phyloP scores from a whole-genome alignment of 1,140 invertebrate genomes.

The Agrilus planipennis region DNA sequence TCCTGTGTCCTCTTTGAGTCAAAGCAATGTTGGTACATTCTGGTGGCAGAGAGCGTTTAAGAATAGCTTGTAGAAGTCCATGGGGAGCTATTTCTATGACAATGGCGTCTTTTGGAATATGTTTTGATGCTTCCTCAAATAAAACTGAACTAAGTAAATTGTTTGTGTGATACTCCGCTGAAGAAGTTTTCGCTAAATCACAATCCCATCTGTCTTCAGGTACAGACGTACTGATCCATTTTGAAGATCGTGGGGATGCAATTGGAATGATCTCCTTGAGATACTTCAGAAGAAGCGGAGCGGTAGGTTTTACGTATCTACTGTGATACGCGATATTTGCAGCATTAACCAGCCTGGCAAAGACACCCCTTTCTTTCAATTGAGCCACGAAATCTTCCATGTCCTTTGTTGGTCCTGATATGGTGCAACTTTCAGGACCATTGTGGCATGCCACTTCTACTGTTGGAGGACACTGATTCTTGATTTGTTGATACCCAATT shows the following conservation, averaged over 20 bases:
- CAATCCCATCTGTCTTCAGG: conserved; percentile 66
- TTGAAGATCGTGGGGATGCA: conserved; percentile 55
- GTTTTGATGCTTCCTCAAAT: conserved; percentile 68
- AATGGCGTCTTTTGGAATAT: conserved; percentile 69
- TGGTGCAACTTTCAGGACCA: conserved; percentile 67
- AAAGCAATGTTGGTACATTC: conserved; percentile 61
- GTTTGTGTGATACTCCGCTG: conserved; percentile 88
- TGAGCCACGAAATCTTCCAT: conserved; percentile 58
- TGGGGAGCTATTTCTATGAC: conserved; percentile 76
- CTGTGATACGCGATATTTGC: conserved; percentile 80
- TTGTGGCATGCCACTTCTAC: conserved; percentile 83
- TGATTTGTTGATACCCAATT: conserved; percentile 36
- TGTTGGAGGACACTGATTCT: conserved; percentile 46
- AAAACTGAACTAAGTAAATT: conserved; percentile 75
- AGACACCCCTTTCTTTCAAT: conserved; percentile 59
- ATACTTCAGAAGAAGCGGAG: conserved; percentile 59
- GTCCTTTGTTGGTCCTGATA: conserved; percentile 67
- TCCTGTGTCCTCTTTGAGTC: conserved; percentile 59
- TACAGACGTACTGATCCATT: conserved; percentile 83
- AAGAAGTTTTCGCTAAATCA: conserved; percentile 53
- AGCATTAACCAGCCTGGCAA: conserved; percentile 70
- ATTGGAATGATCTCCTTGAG: conserved; percentile 57
- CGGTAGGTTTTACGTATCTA: conserved; percentile 61
- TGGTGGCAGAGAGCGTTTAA: conserved; percentile 43
- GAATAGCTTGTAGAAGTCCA: conserved; percentile 61